Evolutionary conservation across 2,888 invertebrate species (phyloP).

Genomic region (Melieria picta): DNA sequence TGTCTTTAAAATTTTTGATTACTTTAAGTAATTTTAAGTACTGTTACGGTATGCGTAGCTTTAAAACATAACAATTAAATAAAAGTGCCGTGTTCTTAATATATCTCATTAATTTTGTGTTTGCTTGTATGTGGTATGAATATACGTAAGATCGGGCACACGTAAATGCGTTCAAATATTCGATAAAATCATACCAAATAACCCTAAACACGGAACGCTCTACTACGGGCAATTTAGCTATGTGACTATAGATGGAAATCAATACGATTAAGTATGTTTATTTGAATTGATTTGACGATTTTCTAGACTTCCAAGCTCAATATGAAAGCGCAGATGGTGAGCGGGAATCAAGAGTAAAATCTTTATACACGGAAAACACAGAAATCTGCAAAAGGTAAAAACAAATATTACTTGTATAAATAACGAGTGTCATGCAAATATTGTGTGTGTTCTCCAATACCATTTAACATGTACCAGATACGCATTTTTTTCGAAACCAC

Average conservation of each 20-base stretch:
- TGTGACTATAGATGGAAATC: not conserved
- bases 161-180: constrained; percentile 22
- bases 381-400: constrained; percentile 77
- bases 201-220: not conserved
- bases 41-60: constrained; percentile 32
- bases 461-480: too few species aligned
- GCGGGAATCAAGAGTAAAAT: constrained; percentile 86
- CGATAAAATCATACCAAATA: constrained; percentile 3
- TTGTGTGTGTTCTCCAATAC: too few species aligned
- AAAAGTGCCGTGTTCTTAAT: not conserved
- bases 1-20: not conserved
- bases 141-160: not conserved
- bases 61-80: not conserved
- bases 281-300: not conserved
- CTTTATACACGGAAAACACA: constrained; percentile 93
- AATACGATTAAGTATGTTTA: not conserved
- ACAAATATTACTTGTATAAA: constrained; percentile 7
- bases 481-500: too few species aligned
- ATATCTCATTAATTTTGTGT: constrained; percentile 5
- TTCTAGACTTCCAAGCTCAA: constrained; percentile 55
- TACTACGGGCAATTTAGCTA: not conserved
- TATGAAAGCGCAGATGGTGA: constrained; percentile 77
- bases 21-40: constrained; percentile 32
- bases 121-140: not conserved
- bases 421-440: not conserved